Conservation (phyloP, 2,113 vertebrate species). For the Garra rufa region DNA sequence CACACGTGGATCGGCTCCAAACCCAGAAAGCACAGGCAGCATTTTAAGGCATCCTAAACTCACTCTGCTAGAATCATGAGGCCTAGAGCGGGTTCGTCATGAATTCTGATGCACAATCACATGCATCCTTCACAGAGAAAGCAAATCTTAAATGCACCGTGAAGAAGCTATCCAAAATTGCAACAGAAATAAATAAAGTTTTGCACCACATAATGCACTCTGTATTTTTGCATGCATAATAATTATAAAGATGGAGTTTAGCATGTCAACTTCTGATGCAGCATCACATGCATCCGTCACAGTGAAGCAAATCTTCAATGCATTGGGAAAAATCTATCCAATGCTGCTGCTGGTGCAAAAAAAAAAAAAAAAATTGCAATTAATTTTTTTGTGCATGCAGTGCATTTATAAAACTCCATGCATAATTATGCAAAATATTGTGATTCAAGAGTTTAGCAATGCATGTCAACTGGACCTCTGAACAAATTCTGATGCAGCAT, state of each 20-base stretch:
- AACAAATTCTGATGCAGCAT: too few species aligned
- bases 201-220: too few species aligned
- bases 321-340: not conserved
- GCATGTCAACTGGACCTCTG: too few species aligned
- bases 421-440: too few species aligned
- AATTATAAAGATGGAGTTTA: too few species aligned
- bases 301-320: not conserved
- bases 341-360: too few species aligned
- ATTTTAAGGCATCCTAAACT: not conserved
- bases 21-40: not conserved
- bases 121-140: not conserved
- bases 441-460: too few species aligned
- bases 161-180: not conserved
- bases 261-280: not conserved
- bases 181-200: too few species aligned
- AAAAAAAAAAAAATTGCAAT: too few species aligned
- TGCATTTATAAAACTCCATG: too few species aligned
- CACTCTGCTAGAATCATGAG: not conserved
- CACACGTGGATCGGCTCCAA: not conserved
- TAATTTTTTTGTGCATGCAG: too few species aligned
- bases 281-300: not conserved
- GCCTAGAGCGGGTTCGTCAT: not conserved
- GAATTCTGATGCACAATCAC: not conserved
- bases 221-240: too few species aligned
- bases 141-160: not conserved